phyloP scores from a whole-genome alignment of 2,113 vertebrate genomes.

The Hippocampus barbouri region DNA sequence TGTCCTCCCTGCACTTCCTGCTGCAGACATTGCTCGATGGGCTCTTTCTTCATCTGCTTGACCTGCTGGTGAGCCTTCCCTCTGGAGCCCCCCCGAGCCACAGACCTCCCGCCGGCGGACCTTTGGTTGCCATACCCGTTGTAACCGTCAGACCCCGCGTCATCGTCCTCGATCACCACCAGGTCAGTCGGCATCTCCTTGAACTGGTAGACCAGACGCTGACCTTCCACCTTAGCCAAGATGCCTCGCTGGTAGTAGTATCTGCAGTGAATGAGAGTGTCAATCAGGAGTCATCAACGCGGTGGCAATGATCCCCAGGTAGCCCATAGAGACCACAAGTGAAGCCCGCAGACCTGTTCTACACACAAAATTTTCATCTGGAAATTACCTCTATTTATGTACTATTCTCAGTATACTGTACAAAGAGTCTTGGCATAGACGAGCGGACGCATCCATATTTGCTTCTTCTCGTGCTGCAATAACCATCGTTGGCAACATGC shows the following conservation, averaged over 20 bases:
- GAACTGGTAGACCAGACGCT: slow-evolving; percentile 86
- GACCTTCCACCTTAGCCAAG: slow-evolving; percentile 86
- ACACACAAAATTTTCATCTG: too few relatives aligned
- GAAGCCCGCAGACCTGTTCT: too few relatives aligned
- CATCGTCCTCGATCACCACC: slow-evolving; percentile 82
- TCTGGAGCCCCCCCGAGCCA: slow-evolving; percentile 54
- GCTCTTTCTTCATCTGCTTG: slow-evolving; percentile 66
- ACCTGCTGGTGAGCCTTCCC: slow-evolving; percentile 46
- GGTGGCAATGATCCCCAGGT: too few relatives aligned
- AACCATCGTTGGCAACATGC: too few relatives aligned
- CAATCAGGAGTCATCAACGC: too few relatives aligned
- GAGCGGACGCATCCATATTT: too few relatives aligned
- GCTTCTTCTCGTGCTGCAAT: too few relatives aligned
- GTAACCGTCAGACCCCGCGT: slow-evolving; percentile 43
- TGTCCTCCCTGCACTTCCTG: slow-evolving; percentile 49
- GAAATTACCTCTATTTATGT: too few relatives aligned
- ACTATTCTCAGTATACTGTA: too few relatives aligned
- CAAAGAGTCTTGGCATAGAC: too few relatives aligned
- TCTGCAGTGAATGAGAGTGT: slow-evolving; percentile 48
- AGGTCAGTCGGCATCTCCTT: slow-evolving; percentile 87
- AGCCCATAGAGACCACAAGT: too few relatives aligned
- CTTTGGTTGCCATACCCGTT: slow-evolving; percentile 51
- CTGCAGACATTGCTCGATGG: slow-evolving; percentile 52
- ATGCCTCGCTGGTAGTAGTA: slow-evolving; percentile 91
- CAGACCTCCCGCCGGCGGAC: slow-evolving; percentile 52